Conservation (phyloP, 2,113 vertebrate genomes). For the Lates calcarifer region DNA sequence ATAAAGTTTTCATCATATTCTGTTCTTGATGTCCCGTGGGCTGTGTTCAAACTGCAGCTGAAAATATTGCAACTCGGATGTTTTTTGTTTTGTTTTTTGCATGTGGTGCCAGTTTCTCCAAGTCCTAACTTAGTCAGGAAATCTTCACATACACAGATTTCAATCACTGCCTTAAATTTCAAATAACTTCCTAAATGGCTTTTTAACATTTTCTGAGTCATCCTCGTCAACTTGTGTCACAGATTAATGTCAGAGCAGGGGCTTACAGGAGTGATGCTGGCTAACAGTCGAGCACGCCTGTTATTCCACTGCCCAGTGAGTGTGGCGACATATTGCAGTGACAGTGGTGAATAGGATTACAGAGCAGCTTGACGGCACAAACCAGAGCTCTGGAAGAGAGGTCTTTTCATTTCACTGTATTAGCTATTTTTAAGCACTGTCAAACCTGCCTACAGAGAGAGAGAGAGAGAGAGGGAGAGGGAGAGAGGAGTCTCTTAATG, state of each 20-base stretch:
- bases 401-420: slow-evolving; percentile 48
- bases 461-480: not conserved
- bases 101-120: no score
- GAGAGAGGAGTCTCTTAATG: slow-evolving; percentile 36
- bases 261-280: slow-evolving; percentile 25
- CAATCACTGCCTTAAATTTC: slow-evolving; percentile 5
- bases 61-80: not conserved
- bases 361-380: slow-evolving; percentile 52
- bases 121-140: not conserved
- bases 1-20: not conserved
- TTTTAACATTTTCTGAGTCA: slow-evolving; percentile 25
- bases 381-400: slow-evolving; percentile 43
- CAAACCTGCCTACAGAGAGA: slow-evolving; percentile 38
- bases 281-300: not conserved
- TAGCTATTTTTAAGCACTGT: slow-evolving; percentile 64
- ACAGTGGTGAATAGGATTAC: slow-evolving; percentile 58
- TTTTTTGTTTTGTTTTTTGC: no score
- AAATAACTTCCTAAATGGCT: not conserved
- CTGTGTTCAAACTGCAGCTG: slow-evolving; percentile 13
- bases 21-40: not conserved
- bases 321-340: slow-evolving; percentile 43
- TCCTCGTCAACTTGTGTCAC: slow-evolving; percentile 21
- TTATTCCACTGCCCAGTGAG: slow-evolving; percentile 41
- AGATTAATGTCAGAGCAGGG: slow-evolving; percentile 38
- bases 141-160: not conserved